These are phyloP conservation scores for Hemibagrus guttatus DNA, from an alignment of 2,797 vertebrate genomes.

Conservation along the genomic window DNA sequence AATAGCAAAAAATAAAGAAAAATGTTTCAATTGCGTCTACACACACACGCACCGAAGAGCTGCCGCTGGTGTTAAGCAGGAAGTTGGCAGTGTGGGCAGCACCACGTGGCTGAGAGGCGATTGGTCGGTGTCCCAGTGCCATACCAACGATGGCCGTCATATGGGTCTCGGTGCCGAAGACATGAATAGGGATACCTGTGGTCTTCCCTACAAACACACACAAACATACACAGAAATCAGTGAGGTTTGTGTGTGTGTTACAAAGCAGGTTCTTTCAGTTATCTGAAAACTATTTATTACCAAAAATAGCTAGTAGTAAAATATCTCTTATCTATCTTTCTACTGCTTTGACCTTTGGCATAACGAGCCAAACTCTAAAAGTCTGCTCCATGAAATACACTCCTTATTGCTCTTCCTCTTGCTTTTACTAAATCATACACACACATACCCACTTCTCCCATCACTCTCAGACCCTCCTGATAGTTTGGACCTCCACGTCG, in stretches of 20 bases:
- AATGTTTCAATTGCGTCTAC: background rate
- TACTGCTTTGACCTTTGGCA: background rate
- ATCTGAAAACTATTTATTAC: background rate
- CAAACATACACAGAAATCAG: background rate
- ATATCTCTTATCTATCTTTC: background rate
- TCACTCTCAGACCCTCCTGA: constrained; percentile 95
- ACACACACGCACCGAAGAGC: constrained; percentile 65
- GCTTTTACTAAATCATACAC: background rate
- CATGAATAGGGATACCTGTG: constrained; percentile 96
- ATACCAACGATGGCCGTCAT: constrained; percentile 99
- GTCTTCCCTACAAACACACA: constrained; percentile 84
- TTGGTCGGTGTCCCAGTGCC: constrained; percentile 91
- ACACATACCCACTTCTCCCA: constrained; percentile 97
- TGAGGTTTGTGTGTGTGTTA: background rate
- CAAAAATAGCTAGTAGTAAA: background rate
- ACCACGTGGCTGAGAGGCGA: constrained; percentile 88
- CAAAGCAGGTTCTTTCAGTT: background rate
- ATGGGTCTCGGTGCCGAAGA: constrained; percentile 97
- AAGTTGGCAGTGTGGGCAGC: constrained; percentile 97
- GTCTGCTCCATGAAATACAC: background rate
- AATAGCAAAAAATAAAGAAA: background rate
- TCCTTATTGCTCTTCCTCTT: background rate
- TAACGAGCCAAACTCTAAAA: background rate
- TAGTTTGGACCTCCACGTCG: constrained; percentile 96
- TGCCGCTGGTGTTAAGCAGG: constrained; percentile 92